A percentile compares a stretch with the other conserved stretches of the same genome.
These are phyloP conservation scores for Pycnonotus jocosus DNA, from an alignment of 2,113 vertebrate species.

Conservation along the genomic window DNA sequence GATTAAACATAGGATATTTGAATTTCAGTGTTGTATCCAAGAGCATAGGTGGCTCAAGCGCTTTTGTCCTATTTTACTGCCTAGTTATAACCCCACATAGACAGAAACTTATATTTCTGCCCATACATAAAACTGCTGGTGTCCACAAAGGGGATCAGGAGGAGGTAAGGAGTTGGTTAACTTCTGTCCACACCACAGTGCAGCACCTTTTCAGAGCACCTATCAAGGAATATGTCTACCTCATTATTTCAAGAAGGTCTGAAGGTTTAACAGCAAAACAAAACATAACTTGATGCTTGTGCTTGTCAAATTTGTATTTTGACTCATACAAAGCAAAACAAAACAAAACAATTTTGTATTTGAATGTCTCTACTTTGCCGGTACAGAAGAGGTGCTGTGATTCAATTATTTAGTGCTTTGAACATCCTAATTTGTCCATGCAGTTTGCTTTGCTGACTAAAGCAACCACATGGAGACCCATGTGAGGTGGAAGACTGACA, in stretches of 20 bases:
- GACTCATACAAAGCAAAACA: background rate
- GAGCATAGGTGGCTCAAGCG: background rate
- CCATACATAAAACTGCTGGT: background rate
- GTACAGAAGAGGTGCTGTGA: background rate
- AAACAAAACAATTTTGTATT: background rate
- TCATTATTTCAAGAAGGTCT: background rate
- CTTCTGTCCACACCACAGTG: background rate
- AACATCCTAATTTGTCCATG: background rate
- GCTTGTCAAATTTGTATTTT: background rate
- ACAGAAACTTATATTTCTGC: background rate
- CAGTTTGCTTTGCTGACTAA: background rate
- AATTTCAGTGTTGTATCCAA: background rate
- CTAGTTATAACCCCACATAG: background rate
- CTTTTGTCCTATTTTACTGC: background rate
- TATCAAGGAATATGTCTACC: background rate
- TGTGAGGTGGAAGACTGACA: background rate
- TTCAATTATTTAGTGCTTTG: background rate
- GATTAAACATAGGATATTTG: slow-evolving; percentile 36
- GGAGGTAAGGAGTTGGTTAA: background rate
- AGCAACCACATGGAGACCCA: background rate
- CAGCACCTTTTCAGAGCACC: background rate
- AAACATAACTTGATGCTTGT: background rate
- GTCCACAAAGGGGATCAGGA: background rate
- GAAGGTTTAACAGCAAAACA: background rate
- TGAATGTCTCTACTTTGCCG: background rate